Conservation (phyloP, 2,888 invertebrate genomes). For the Byasa hedistus region DNA sequence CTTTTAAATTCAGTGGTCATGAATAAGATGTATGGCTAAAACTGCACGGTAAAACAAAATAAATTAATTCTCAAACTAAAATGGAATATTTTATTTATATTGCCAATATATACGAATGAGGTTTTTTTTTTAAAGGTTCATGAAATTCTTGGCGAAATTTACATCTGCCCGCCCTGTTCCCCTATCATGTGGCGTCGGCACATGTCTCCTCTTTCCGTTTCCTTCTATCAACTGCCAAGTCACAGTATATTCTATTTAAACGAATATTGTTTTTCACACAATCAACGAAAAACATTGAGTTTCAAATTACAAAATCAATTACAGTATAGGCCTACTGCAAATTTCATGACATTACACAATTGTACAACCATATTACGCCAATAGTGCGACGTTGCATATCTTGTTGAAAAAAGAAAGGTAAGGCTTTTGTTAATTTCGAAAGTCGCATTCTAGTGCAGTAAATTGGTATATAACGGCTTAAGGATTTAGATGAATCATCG, state of each 20-base stretch:
- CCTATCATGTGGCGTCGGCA: no score
- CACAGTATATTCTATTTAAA: no score
- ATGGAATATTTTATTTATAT: not conserved
- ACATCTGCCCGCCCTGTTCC: no score
- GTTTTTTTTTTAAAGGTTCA: not conserved
- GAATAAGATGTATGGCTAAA: not conserved
- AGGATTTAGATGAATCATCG: slow-evolving; percentile 15
- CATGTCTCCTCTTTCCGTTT: no score
- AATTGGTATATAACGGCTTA: slow-evolving; percentile 1
- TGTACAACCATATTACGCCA: slow-evolving; percentile 3
- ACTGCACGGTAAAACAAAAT: not conserved
- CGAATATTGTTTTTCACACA: no score
- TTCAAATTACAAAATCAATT: not conserved
- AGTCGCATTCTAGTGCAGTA: slow-evolving; percentile 11
- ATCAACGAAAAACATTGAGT: not conserved
- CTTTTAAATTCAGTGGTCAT: not conserved
- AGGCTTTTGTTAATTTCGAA: slow-evolving; percentile 20
- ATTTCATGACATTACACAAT: slow-evolving; percentile 5
- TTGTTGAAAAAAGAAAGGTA: slow-evolving; percentile 4
- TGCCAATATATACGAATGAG: not conserved
- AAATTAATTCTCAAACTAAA: not conserved
- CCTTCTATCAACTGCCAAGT: no score
- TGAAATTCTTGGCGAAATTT: no score
- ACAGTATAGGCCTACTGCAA: not conserved
- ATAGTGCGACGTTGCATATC: not conserved